These are phyloP conservation scores for Cheilinus undulatus DNA, from an alignment of 2,113 vertebrate species.

Conservation along the genomic window DNA sequence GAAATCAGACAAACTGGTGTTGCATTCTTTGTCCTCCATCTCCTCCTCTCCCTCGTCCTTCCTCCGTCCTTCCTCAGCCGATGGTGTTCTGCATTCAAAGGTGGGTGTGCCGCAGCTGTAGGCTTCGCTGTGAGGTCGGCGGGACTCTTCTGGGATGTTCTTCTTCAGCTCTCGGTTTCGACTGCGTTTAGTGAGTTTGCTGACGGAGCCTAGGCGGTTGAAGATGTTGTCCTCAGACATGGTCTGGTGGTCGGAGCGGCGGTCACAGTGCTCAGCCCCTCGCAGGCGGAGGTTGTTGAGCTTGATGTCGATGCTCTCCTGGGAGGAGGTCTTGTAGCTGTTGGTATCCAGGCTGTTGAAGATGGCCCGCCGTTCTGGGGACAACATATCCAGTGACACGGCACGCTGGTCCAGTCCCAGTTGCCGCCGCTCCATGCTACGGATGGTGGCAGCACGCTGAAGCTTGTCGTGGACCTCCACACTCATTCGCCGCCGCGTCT, in stretches of 20 bases:
- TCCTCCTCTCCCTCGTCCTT: conserved; percentile 85
- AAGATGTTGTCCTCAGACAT: conserved; percentile 94
- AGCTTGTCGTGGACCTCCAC: conserved; percentile 98
- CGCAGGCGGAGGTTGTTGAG: conserved; percentile 94
- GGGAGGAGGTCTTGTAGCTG: conserved; percentile 94
- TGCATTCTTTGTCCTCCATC: conserved; percentile 88
- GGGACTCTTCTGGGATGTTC: conserved; percentile 89
- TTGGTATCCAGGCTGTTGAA: conserved; percentile 92
- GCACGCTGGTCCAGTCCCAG: conserved; percentile 96
- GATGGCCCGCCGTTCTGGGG: conserved; percentile 93
- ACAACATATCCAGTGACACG: conserved; percentile 96
- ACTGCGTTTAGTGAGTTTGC: conserved; percentile 89
- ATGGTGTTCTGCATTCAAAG: conserved; percentile 86
- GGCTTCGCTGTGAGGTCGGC: conserved; percentile 88
- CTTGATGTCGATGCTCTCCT: conserved; percentile 96
- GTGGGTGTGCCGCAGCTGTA: conserved; percentile 86
- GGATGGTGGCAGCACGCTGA: conserved; percentile 95
- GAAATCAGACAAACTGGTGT: conserved; percentile 88
- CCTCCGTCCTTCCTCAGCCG: conserved; percentile 80
- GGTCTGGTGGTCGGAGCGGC: conserved; percentile 84
- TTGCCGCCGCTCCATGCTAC: conserved; percentile 96
- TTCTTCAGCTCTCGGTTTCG: conserved; percentile 92
- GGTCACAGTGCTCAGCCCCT: conserved; percentile 75
- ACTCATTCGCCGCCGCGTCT: conserved; percentile 93
- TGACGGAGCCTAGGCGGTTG: conserved; percentile 90